Conservation (phyloP, 2,888 invertebrate species). For the Capitulum mitella region DNA sequence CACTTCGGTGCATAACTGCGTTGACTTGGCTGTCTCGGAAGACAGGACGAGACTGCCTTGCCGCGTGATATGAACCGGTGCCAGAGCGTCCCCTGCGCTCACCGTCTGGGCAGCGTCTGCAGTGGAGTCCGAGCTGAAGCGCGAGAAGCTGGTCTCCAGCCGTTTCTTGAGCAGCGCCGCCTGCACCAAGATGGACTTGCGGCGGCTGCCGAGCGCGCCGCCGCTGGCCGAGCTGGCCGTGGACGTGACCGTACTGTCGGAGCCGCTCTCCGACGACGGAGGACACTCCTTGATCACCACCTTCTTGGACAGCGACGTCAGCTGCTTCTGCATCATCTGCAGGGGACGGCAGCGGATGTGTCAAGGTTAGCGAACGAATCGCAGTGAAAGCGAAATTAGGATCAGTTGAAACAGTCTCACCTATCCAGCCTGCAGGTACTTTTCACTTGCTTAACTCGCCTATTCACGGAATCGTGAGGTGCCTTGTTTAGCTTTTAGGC, state of each 20-base stretch:
- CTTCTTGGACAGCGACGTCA: neutral
- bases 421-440: no score
- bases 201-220: no score
- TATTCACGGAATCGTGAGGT: no score
- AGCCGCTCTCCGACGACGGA: neutral
- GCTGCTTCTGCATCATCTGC: slow-evolving; percentile 18
- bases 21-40: no score
- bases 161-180: neutral
- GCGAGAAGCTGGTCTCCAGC: neutral
- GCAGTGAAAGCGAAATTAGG: no score
- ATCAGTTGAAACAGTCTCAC: no score
- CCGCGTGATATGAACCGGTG: neutral
- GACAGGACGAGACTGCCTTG: neutral
- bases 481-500: no score
- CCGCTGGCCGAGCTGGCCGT: neutral
- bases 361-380: no score
- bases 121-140: neutral
- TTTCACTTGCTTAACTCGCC: no score
- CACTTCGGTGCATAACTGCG: neutral
- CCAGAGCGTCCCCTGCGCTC: neutral
- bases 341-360: no score
- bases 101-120: neutral
- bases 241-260: neutral
- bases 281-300: neutral
- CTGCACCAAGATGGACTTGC: neutral